Evolutionary conservation across 2,113 vertebrate species (phyloP), one percentile per base, ranked within the genome.

Genomic region (Ifrita kowaldi): DNA sequence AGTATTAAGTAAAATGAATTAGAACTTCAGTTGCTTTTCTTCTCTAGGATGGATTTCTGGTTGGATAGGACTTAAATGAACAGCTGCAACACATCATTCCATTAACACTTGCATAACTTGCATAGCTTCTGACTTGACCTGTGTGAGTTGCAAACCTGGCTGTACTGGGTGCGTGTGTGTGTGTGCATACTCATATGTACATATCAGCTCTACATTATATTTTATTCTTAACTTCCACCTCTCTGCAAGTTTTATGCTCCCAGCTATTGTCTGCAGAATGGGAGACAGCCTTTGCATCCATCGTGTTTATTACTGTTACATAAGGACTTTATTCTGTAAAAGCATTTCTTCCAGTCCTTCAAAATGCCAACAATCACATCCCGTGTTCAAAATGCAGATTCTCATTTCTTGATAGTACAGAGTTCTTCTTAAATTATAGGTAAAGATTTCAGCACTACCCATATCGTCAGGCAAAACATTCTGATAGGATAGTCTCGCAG

Each of bases 111-210:
- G 13, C 7, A 16, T 44, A 26, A 41, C 6, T 74, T n/a, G n/a
- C n/a, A n/a, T n/a, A 18, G n/a, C 15, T 95, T 84, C 57, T 84
- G 30, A 27, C 30, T 67, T 7, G 7, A n/a, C 73, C 30, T 62
- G 3, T 50, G 37, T 52, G 63, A 32, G 41, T 57, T 93, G 28
- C 11, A 73, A 73, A 73, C 32, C 20, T 78, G 55, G 9, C 11
- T 49, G 7, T 63, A 33, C 57, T 32, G 69, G 37, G 5, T 47
- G 11, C 41, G 6, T 41, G 24, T 71, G 35, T 71, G 35, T 84
- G 23, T 53, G 5, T n/a, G 9, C 4, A 10, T 39, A 8, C 4
- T n/a, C 4, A 5, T 13, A 11, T 6, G 13, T 47, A 42, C n/a
- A 3, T 46, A 46, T 9, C 46, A 67, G 30, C 26, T 88, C 37